Percentiles rank a stretch among this genome's conserved stretches.
Evolutionary conservation across 2,888 invertebrate genomes (phyloP).

Genomic region (Mimachlamys varia): DNA sequence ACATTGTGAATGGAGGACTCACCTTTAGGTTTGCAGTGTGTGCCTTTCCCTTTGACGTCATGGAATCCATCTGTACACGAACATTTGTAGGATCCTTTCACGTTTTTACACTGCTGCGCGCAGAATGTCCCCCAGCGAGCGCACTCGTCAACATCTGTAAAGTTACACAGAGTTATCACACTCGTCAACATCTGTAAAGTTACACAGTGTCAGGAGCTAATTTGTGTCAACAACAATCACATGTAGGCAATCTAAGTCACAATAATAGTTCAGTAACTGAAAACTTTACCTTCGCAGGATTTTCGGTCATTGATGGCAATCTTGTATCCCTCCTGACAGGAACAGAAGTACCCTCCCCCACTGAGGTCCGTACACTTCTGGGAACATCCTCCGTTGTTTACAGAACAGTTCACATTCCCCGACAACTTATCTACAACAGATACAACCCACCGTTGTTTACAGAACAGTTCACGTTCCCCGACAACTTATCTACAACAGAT

Average conservation of each 20-base stretch:
- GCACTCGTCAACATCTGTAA: slow-evolving; percentile 94
- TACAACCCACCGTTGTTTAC: no score
- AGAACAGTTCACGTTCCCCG: no score
- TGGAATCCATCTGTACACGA: slow-evolving; percentile 86
- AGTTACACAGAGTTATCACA: slow-evolving; percentile 83
- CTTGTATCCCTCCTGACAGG: slow-evolving; percentile 84
- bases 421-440: slow-evolving; percentile 51
- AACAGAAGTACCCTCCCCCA: slow-evolving; percentile 91
- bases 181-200: slow-evolving; percentile 91
- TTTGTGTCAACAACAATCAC: no score
- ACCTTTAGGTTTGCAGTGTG: slow-evolving; percentile 73
- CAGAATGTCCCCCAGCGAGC: slow-evolving; percentile 89
- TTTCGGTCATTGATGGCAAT: slow-evolving; percentile 65
- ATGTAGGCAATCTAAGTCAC: no score
- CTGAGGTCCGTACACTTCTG: slow-evolving; percentile 95
- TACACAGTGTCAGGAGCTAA: no score
- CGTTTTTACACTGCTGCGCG: slow-evolving; percentile 95
- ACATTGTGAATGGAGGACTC: slow-evolving; percentile 30
- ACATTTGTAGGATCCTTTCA: slow-evolving; percentile 95
- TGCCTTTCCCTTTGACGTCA: slow-evolving; percentile 67
- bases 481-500: neutral
- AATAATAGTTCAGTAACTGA: neutral
- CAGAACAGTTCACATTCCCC: slow-evolving; percentile 60
- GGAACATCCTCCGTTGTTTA: slow-evolving; percentile 90
- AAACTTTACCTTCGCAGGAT: slow-evolving; percentile 72